Evolutionary conservation across 2,797 vertebrate species (phyloP).

Genomic region (Sebastes trivittatus): DNA sequence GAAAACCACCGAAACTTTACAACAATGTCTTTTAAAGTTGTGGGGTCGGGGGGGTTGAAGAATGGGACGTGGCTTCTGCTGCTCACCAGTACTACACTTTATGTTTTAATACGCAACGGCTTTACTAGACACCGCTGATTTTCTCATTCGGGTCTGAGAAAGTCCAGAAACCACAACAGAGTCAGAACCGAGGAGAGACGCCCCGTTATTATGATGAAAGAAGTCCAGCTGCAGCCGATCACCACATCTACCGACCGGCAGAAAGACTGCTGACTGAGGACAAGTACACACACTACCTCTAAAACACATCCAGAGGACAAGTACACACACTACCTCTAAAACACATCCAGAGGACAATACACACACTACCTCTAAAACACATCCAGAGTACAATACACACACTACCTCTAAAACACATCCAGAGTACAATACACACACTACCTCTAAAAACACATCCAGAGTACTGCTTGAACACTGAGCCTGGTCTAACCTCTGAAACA

Average conservation of each 20-base stretch:
- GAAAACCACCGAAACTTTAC: not conserved
- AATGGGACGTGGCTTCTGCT: not conserved
- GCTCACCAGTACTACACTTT: not conserved
- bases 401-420: too few relatives aligned
- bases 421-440: too few relatives aligned
- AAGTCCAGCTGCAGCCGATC: slow-evolving; percentile 2
- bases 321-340: too few relatives aligned
- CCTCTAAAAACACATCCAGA: too few relatives aligned
- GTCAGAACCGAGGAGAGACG: slow-evolving; percentile 1
- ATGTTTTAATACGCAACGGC: not conserved
- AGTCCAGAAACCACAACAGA: not conserved
- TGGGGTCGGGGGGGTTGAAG: not conserved
- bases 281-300: too few relatives aligned
- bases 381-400: too few relatives aligned
- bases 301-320: too few relatives aligned
- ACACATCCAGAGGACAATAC: too few relatives aligned
- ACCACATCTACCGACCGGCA: not conserved
- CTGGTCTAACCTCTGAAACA: too few relatives aligned
- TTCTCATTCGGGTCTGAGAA: not conserved
- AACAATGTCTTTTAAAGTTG: not conserved
- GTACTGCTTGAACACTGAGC: too few relatives aligned
- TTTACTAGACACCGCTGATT: not conserved
- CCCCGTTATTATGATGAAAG: not conserved
- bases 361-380: too few relatives aligned
- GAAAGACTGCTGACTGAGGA: too few relatives aligned